Conservation (phyloP, 2,888 invertebrate species). For the Tenthredo distinguenda region DNA sequence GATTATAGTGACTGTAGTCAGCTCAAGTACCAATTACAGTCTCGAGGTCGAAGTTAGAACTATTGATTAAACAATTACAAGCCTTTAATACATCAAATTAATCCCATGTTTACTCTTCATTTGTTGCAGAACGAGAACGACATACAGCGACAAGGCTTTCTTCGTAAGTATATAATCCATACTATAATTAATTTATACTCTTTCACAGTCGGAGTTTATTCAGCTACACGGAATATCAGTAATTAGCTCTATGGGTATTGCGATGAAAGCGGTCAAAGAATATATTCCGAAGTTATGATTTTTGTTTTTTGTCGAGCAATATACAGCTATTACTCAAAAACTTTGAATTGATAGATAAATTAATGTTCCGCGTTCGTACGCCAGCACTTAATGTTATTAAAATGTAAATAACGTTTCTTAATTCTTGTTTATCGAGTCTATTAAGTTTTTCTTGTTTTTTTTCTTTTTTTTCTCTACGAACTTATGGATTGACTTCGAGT, state of each 20-base stretch:
- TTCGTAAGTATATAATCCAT: conserved; percentile 79
- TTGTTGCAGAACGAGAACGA: conserved; percentile 80
- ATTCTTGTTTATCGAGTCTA: background rate
- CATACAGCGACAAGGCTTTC: conserved; percentile 77
- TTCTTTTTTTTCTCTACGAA: too few species aligned
- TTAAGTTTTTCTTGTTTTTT: background rate
- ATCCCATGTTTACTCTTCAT: conserved; percentile 58
- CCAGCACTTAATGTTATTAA: background rate
- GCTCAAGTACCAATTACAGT: conserved; percentile 20
- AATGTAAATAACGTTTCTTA: background rate
- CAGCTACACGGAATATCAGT: background rate
- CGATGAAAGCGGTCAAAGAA: too few species aligned
- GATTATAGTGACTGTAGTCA: background rate
- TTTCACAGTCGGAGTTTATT: background rate
- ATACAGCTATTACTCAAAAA: background rate
- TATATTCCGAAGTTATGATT: background rate
- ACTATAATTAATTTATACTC: background rate
- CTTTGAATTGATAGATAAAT: background rate
- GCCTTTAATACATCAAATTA: conserved; percentile 2
- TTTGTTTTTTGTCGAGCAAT: background rate
- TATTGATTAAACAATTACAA: conserved; percentile 16
- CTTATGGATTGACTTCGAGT: background rate
- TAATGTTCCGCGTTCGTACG: background rate
- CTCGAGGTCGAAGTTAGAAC: conserved; percentile 23
- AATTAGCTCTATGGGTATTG: background rate